Percentiles rank a stretch among this genome's conserved stretches.
Conservation (phyloP, 1,140 invertebrate species). For the Probaryconus sp. region DNA sequence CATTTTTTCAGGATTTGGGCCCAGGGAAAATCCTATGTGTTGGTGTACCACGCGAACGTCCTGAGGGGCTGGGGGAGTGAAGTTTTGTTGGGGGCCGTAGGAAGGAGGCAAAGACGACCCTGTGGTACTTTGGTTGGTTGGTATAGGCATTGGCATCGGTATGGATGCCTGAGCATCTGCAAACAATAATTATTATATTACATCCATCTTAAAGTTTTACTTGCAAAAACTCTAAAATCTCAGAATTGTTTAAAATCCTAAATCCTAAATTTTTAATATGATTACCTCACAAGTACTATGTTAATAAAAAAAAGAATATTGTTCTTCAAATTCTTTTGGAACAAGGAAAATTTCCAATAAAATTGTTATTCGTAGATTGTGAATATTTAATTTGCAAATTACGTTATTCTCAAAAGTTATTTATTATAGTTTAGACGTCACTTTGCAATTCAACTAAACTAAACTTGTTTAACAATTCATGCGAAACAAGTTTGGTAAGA, state of each 20-base stretch:
- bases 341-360: not conserved
- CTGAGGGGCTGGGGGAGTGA: conserved; percentile 48
- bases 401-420: no score
- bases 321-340: no score
- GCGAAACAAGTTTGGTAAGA: no score
- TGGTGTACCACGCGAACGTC: conserved; percentile 69
- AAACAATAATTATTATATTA: conserved; percentile 28
- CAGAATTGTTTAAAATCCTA: no score
- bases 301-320: no score
- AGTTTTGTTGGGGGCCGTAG: conserved; percentile 43
- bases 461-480: no score
- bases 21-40: conserved; percentile 63
- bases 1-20: conserved; percentile 72
- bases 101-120: conserved; percentile 37
- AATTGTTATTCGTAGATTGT: not conserved
- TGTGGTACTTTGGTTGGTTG: conserved; percentile 36
- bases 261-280: no score
- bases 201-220: not conserved
- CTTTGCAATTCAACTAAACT: no score
- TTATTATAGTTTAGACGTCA: no score
- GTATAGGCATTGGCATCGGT: conserved; percentile 58
- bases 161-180: conserved; percentile 56
- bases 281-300: no score
- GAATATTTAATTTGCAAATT: no score
- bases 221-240: no score